Percentiles rank a stretch among this genome's conserved stretches.
Evolutionary conservation across 37 sponge, comb jelly and placozoan genomes (phyloP).

Genomic region (Agelas oroides): DNA sequence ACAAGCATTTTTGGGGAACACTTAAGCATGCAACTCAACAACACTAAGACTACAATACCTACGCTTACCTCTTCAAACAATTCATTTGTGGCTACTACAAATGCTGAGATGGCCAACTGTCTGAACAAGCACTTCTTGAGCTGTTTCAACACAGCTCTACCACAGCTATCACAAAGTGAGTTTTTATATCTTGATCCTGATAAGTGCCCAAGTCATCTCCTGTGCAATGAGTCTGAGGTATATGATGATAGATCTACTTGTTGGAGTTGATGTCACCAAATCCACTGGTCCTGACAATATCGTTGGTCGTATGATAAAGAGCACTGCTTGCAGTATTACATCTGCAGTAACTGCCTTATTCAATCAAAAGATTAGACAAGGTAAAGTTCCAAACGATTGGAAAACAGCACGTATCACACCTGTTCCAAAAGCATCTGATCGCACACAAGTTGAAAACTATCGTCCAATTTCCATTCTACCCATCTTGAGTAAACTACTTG

Average conservation of each 20-base stretch:
- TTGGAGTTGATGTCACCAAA: not conserved
- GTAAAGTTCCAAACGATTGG: not conserved
- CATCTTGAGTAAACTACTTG: slow-evolving; percentile 20
- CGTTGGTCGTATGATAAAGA: slow-evolving; percentile 12
- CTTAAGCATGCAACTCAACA: too few species aligned
- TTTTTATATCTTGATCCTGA: too few species aligned
- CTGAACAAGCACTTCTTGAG: too few species aligned
- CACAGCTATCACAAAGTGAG: too few species aligned
- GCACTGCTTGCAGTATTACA: not conserved
- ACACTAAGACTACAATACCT: too few species aligned
- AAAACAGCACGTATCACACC: slow-evolving; percentile 11
- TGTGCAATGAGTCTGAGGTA: slow-evolving; percentile 4
- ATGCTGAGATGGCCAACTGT: too few species aligned
- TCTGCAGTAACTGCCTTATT: not conserved
- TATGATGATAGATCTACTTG: not conserved
- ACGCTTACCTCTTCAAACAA: too few species aligned
- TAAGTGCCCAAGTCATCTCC: not conserved
- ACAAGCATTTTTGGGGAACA: too few species aligned
- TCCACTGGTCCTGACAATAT: slow-evolving; percentile 1
- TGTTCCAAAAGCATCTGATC: too few species aligned
- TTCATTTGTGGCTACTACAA: too few species aligned
- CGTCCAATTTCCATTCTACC: slow-evolving; percentile 26
- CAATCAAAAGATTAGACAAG: not conserved
- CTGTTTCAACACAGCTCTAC: too few species aligned
- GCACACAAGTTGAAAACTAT: too few species aligned